Percentiles rank a stretch among this genome's conserved stretches.
Evolutionary conservation across 2,113 vertebrate genomes (phyloP).

Genomic region (Erpornis zantholeuca): DNA sequence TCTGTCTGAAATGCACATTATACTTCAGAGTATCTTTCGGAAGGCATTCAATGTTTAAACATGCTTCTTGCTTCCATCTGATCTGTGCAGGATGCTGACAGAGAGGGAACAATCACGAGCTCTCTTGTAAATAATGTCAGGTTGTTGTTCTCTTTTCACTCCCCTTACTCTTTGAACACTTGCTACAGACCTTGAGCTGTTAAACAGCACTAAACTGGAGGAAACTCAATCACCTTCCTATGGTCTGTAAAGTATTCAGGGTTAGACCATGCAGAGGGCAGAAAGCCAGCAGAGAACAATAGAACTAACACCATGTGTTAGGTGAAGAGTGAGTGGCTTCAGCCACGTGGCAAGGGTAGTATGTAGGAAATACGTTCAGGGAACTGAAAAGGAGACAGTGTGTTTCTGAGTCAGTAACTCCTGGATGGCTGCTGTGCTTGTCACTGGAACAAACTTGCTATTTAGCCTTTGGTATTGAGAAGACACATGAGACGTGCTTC

Average conservation of each 20-base stretch:
- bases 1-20: background rate
- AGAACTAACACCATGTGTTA: background rate
- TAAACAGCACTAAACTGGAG: background rate
- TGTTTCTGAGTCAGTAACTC: background rate
- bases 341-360: background rate
- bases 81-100: background rate
- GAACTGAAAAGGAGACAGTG: background rate
- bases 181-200: background rate
- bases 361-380: background rate
- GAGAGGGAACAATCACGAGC: background rate
- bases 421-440: background rate
- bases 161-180: background rate
- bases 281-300: background rate
- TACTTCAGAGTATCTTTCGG: background rate
- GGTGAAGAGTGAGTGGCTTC: background rate
- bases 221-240: background rate
- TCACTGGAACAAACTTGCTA: constrained; percentile 24
- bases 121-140: background rate
- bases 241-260: background rate
- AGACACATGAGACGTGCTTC: constrained; percentile 37
- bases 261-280: background rate
- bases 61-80: background rate
- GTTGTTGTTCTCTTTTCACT: background rate
- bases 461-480: constrained; percentile 5
- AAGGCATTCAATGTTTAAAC: background rate